These are phyloP conservation scores for Henricia sp. DNA, from an alignment of 53 echinoderm and acorn worm species.

Conservation along the genomic window DNA sequence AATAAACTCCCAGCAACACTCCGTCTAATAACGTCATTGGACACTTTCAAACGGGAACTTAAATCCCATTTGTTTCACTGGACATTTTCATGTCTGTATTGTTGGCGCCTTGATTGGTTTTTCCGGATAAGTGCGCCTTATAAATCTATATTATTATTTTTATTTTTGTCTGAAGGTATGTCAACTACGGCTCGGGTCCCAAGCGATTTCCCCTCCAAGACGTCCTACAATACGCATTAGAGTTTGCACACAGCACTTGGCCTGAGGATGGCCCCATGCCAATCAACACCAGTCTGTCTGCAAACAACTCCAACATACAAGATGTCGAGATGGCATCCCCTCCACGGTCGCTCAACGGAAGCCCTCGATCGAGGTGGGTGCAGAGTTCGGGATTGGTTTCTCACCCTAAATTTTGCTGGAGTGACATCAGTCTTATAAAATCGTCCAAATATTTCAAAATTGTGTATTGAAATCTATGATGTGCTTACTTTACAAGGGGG, in stretches of 20 bases:
- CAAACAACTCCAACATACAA: slow-evolving; percentile 70
- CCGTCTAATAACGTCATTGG: no score
- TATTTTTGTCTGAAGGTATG: slow-evolving; percentile 63
- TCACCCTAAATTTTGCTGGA: no score
- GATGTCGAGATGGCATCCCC: slow-evolving; percentile 96
- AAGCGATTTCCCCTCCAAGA: slow-evolving; percentile 95
- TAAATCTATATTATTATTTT: no score
- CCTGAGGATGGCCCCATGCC: slow-evolving; percentile 54
- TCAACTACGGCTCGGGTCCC: slow-evolving; percentile 91
- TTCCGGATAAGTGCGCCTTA: no score
- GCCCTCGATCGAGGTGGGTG: slow-evolving; percentile 51
- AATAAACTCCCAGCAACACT: no score
- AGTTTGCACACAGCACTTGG: slow-evolving; percentile 89
- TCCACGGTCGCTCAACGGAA: slow-evolving; percentile 57
- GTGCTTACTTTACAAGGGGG: not conserved
- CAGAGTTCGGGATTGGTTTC: no score
- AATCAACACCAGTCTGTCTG: slow-evolving; percentile 18
- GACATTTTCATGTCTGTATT: not conserved
- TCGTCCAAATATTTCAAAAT: no score
- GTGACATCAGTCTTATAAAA: no score
- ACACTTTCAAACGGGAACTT: no score
- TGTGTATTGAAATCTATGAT: not conserved
- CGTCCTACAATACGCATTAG: slow-evolving; percentile 92
- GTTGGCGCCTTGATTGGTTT: no score
- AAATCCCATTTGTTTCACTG: no score